Conservation (phyloP, 2,113 vertebrate species). For the Gavia stellata region DNA sequence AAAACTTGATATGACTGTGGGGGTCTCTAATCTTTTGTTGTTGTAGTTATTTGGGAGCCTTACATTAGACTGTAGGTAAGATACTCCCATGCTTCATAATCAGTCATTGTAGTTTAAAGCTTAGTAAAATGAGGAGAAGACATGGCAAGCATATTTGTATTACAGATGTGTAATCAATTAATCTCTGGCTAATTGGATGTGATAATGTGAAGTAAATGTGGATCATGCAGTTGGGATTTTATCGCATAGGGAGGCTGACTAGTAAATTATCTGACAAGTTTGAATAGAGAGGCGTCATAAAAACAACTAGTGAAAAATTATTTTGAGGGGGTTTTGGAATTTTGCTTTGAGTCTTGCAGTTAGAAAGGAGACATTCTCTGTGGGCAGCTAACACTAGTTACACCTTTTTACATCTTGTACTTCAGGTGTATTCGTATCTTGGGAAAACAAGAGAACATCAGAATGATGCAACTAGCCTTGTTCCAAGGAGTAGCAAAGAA, state of each 20-base stretch:
- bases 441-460: constrained; percentile 96
- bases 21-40: background rate
- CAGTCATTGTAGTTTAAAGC: background rate
- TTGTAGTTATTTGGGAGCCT: background rate
- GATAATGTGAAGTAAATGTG: background rate
- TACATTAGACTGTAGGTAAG: background rate
- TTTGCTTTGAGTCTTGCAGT: background rate
- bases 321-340: background rate
- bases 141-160: background rate
- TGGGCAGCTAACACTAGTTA: background rate
- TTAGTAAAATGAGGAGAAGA: background rate
- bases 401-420: background rate
- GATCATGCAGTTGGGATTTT: background rate
- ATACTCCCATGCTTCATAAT: background rate
- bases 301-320: background rate
- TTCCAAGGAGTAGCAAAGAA: constrained; percentile 93
- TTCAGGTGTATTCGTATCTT: constrained; percentile 93
- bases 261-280: background rate
- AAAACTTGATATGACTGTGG: background rate
- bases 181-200: background rate
- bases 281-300: background rate
- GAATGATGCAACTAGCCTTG: constrained; percentile 88
- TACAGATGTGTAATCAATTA: background rate
- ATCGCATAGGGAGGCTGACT: fast-evolving
- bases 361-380: background rate